phyloP scores from a whole-genome alignment of 1,140 invertebrate genomes.

The Bombus affinis region DNA sequence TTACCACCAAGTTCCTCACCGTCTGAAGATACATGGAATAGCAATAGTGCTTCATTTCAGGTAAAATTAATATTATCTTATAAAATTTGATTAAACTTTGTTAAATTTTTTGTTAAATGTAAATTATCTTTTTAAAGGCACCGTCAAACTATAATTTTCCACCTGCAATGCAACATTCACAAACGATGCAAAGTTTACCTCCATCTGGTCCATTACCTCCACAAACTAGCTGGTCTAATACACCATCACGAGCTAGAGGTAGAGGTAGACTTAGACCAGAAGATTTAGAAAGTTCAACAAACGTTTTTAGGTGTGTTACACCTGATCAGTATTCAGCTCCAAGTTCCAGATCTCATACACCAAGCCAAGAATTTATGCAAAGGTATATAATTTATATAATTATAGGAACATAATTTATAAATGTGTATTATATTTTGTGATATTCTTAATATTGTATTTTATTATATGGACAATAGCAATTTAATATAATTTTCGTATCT shows the following conservation, averaged over 20 bases:
- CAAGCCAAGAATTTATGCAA: slow-evolving; percentile 79
- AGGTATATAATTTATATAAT: slow-evolving; percentile 57
- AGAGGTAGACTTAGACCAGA: slow-evolving; percentile 82
- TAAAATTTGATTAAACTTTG: slow-evolving; percentile 10
- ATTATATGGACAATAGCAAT: neutral
- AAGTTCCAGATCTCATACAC: slow-evolving; percentile 83
- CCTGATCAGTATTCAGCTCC: slow-evolving; percentile 82
- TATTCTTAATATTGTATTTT: neutral
- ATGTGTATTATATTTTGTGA: neutral
- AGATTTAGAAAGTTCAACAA: slow-evolving; percentile 73
- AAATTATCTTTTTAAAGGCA: slow-evolving; percentile 63
- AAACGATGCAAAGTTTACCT: slow-evolving; percentile 78
- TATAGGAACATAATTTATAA: neutral
- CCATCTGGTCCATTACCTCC: slow-evolving; percentile 70
- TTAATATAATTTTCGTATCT: neutral
- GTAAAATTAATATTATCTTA: slow-evolving; percentile 61
- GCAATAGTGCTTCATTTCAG: slow-evolving; percentile 81
- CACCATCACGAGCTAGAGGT: slow-evolving; percentile 81
- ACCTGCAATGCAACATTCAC: slow-evolving; percentile 73
- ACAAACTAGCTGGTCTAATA: slow-evolving; percentile 80
- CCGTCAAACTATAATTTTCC: slow-evolving; percentile 68
- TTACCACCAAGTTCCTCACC: slow-evolving; percentile 69
- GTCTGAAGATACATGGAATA: slow-evolving; percentile 82
- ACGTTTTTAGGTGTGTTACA: slow-evolving; percentile 80
- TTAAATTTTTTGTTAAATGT: neutral